phyloP scores from a whole-genome alignment of 2,113 vertebrate species.

The Cynopterus brachyotis region DNA sequence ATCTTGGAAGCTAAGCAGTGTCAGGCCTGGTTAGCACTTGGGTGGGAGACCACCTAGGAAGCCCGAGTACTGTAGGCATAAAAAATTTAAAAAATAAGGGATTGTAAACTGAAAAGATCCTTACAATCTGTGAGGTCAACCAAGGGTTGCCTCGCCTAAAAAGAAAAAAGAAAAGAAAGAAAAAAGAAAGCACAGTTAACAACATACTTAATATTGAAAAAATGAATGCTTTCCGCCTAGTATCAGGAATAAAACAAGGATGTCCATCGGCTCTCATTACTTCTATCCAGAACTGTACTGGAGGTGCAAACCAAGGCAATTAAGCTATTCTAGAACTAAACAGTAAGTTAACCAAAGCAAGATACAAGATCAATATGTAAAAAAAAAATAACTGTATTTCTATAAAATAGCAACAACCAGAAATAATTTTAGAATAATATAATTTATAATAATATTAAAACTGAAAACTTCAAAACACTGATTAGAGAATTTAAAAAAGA shows the following conservation, averaged over 20 bases:
- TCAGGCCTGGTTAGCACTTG: too few relatives aligned
- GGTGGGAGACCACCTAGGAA: too few relatives aligned
- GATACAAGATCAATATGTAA: not conserved
- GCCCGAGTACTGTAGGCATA: too few relatives aligned
- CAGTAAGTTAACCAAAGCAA: not conserved
- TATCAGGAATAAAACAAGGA: not conserved
- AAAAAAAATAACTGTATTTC: not conserved
- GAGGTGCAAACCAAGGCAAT: not conserved
- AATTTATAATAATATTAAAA: not conserved
- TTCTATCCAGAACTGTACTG: not conserved
- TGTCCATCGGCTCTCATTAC: not conserved
- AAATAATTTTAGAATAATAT: not conserved
- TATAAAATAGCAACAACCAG: not conserved
- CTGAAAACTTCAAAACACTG: not conserved
- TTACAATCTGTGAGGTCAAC: too few relatives aligned
- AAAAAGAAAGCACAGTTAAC: not conserved
- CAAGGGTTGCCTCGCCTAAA: too few relatives aligned
- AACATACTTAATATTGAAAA: not conserved
- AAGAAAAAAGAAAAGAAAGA: too few relatives aligned
- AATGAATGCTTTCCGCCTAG: not conserved
- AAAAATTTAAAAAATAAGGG: too few relatives aligned
- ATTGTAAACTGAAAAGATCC: too few relatives aligned
- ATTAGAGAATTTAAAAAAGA: not conserved
- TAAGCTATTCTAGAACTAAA: not conserved
- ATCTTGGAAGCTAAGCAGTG: too few relatives aligned